Conservation (phyloP, 1,140 invertebrate species). For the Eurosta solidaginis region DNA sequence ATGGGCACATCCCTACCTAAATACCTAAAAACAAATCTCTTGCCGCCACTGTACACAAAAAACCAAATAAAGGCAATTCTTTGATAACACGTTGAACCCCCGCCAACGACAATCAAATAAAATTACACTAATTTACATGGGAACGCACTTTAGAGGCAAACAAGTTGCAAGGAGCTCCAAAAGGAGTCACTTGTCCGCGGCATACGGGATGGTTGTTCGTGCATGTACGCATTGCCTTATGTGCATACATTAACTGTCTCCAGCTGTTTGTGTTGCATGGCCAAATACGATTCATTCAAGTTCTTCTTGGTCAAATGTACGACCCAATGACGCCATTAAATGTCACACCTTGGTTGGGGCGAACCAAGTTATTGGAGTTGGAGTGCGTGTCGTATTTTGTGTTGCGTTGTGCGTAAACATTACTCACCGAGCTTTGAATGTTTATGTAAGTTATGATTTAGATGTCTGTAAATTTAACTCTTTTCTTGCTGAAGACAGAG, state of each 20-base stretch:
- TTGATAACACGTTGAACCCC: background rate
- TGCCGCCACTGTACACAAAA: background rate
- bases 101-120: constrained; percentile 26
- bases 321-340: background rate
- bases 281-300: background rate
- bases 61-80: background rate
- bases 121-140: constrained; percentile 22
- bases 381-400: background rate
- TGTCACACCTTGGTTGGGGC: constrained; percentile 4
- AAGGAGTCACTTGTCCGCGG: background rate
- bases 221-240: background rate
- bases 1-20: background rate
- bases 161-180: background rate
- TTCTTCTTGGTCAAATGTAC: background rate
- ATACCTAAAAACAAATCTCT: background rate
- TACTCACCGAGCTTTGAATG: too few relatives aligned
- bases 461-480: too few relatives aligned
- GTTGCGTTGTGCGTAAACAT: background rate
- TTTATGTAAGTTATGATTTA: too few relatives aligned
- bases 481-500: too few relatives aligned
- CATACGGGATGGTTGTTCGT: too few relatives aligned
- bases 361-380: background rate
- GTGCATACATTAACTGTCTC: constrained; percentile 1
- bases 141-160: constrained; percentile 9
- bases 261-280: background rate